These are phyloP conservation scores for Lasioglossum marginatum DNA, from an alignment of 2,888 invertebrate genomes.

Conservation along the genomic window DNA sequence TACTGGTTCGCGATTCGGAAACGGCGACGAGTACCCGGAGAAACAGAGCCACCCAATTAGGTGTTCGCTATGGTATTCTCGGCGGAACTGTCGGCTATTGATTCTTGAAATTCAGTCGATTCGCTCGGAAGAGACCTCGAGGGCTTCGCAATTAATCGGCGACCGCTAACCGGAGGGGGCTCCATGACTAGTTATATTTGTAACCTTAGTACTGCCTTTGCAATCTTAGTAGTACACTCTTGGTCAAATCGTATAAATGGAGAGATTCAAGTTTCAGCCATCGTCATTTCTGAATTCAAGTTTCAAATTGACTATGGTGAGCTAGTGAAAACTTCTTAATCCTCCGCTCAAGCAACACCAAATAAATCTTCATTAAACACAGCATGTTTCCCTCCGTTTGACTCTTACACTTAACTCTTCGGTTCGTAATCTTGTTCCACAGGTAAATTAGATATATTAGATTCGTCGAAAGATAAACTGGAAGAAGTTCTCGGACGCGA, in stretches of 20 bases:
- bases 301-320: not conserved
- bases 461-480: not conserved
- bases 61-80: conserved; percentile 12
- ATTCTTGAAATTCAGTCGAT: not conserved
- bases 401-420: not conserved
- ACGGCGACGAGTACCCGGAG: conserved; percentile 19
- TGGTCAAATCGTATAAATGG: not conserved
- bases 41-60: conserved; percentile 5
- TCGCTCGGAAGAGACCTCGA: not conserved
- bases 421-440: not conserved
- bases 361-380: not conserved
- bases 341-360: not conserved
- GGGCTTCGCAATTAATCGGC: not conserved
- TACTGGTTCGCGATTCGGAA: conserved; percentile 16
- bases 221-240: not conserved
- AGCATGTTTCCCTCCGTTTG: not conserved
- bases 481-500: not conserved
- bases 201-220: not conserved
- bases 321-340: not conserved
- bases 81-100: not conserved
- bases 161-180: not conserved
- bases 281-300: not conserved
- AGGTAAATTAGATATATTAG: not conserved
- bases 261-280: not conserved
- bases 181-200: not conserved